These are phyloP conservation scores for Spinibarbus caldwelli DNA, from an alignment of 2,797 vertebrate species.

Conservation along the genomic window DNA sequence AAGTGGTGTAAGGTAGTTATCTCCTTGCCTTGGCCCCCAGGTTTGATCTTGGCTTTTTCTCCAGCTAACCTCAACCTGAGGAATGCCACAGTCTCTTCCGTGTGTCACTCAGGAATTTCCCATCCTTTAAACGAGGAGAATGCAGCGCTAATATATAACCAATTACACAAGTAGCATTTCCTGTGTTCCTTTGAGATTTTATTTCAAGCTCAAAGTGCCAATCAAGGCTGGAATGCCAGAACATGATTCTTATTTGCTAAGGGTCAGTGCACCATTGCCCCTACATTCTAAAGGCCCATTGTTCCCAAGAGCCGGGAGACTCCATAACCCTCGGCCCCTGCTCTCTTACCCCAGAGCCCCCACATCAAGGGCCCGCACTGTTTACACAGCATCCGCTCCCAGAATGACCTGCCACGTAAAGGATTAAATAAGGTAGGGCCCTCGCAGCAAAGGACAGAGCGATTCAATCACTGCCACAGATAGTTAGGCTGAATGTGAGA, in stretches of 20 bases:
- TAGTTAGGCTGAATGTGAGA: slow-evolving; percentile 48
- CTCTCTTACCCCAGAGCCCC: slow-evolving; percentile 75
- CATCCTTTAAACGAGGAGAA: slow-evolving; percentile 75
- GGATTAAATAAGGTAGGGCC: slow-evolving; percentile 76
- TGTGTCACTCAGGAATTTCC: slow-evolving; percentile 80
- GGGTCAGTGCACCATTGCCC: slow-evolving; percentile 84
- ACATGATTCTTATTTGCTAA: slow-evolving; percentile 85
- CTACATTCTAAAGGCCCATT: slow-evolving; percentile 84
- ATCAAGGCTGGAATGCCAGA: slow-evolving; percentile 85
- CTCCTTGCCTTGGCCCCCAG: slow-evolving; percentile 39
- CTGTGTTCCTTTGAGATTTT: slow-evolving; percentile 80
- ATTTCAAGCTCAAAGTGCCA: slow-evolving; percentile 82
- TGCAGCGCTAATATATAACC: slow-evolving; percentile 81
- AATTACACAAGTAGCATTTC: slow-evolving; percentile 85
- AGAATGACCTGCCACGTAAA: slow-evolving; percentile 78
- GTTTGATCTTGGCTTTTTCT: slow-evolving; percentile 35
- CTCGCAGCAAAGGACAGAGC: slow-evolving; percentile 55
- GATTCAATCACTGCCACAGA: slow-evolving; percentile 61
- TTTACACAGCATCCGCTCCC: slow-evolving; percentile 82
- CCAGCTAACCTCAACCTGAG: slow-evolving; percentile 49
- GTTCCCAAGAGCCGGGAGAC: slow-evolving; percentile 80
- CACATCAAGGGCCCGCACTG: slow-evolving; percentile 81
- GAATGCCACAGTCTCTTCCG: slow-evolving; percentile 71
- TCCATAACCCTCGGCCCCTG: slow-evolving; percentile 65
- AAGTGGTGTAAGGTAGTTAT: slow-evolving; percentile 8